Conservation (phyloP, 2,888 invertebrate species). For the Lasioglossum figueresi region DNA sequence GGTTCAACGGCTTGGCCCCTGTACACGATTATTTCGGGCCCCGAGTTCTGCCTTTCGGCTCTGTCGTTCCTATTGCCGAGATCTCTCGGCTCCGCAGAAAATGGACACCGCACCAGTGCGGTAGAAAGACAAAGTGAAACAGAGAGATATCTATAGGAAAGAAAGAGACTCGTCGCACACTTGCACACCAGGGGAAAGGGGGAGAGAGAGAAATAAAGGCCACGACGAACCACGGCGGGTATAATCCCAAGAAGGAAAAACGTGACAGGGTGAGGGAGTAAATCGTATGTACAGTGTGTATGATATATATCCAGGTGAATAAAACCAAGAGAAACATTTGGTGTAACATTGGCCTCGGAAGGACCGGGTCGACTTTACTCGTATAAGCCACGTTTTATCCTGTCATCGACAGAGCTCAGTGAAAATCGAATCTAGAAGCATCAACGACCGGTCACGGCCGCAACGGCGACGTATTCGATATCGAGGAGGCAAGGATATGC, state of each 20-base stretch:
- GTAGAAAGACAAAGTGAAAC: conserved; percentile 61
- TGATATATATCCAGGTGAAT: conserved; percentile 22
- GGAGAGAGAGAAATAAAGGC: conserved; percentile 58
- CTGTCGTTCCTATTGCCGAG: conserved; percentile 67
- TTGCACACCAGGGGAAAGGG: conserved; percentile 28
- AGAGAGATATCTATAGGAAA: conserved; percentile 43
- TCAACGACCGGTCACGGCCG: conserved; percentile 48
- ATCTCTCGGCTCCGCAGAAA: conserved; percentile 72
- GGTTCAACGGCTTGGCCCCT: conserved; percentile 36
- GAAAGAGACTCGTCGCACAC: conserved; percentile 3
- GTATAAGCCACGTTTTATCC: conserved; percentile 37
- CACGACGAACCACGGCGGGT: conserved; percentile 43
- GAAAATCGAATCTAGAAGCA: conserved; percentile 50
- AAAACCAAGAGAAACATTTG: conserved; percentile 48
- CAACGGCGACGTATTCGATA: conserved; percentile 61
- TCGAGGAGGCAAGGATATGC: conserved; percentile 72
- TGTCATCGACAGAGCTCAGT: conserved; percentile 59
- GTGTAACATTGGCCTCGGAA: conserved; percentile 58
- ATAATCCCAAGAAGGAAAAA: conserved; percentile 40
- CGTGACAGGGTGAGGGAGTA: conserved; percentile 56
- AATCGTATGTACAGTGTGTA: conserved; percentile 49
- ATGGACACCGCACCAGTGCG: conserved; percentile 79
- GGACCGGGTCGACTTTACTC: conserved; percentile 56
- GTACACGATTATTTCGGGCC: conserved; percentile 53
- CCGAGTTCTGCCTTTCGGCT: conserved; percentile 36